A percentile compares a stretch with the other conserved stretches of the same genome.
These are phyloP conservation scores for Platysteira castanea DNA, from an alignment of 2,113 vertebrate species.

Conservation along the genomic window DNA sequence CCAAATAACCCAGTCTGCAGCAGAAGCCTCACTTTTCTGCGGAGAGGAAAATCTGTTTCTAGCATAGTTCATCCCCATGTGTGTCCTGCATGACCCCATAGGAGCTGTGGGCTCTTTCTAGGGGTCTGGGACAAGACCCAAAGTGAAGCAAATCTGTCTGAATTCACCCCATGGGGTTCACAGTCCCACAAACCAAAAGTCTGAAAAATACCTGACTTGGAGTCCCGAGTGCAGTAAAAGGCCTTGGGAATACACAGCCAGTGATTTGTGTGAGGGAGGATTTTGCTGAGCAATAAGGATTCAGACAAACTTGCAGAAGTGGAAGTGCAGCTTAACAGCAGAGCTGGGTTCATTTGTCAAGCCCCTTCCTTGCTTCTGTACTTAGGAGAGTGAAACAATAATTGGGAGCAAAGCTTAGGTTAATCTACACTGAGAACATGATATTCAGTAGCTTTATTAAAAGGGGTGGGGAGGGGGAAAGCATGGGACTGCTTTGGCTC, in stretches of 20 bases:
- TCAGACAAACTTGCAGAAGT: not conserved
- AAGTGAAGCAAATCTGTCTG: not conserved
- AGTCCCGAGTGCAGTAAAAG: not conserved
- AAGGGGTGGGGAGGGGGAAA: not conserved
- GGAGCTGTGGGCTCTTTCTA: not conserved
- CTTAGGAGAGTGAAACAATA: not conserved
- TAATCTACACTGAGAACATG: not conserved
- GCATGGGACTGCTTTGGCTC: not conserved
- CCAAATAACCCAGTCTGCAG: not conserved
- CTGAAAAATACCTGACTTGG: not conserved
- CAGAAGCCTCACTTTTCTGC: not conserved
- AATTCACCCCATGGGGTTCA: not conserved
- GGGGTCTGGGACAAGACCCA: not conserved
- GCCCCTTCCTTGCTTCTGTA: not conserved
- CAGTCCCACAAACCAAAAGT: not conserved
- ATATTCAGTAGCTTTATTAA: constrained; percentile 39
- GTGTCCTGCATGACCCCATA: not conserved
- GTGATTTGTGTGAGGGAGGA: not conserved
- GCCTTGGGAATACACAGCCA: not conserved
- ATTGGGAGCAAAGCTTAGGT: constrained; percentile 52
- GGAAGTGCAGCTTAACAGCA: not conserved
- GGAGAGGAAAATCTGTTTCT: not conserved
- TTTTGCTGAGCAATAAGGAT: not conserved
- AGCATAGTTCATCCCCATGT: rapidly evolving
- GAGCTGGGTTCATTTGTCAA: constrained; percentile 4